phyloP scores from a whole-genome alignment of 2,797 vertebrate species.

The Pseudomugil tenellus region DNA sequence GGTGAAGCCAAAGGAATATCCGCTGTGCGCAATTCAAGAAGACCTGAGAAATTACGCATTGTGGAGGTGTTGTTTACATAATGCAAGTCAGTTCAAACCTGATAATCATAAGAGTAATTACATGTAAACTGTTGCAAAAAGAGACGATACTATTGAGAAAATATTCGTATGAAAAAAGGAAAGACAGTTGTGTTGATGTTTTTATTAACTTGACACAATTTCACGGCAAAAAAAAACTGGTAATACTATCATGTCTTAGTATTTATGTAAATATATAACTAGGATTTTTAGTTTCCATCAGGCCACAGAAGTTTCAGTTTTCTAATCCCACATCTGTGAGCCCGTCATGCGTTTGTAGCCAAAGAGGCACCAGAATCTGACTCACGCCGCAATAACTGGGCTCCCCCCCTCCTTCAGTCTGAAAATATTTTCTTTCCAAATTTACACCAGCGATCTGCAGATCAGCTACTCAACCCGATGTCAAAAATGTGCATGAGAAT shows the following conservation, averaged over 20 bases:
- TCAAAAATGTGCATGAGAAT: neutral
- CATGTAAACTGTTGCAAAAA: too few species aligned
- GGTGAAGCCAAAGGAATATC: conserved; percentile 22
- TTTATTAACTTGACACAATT: neutral
- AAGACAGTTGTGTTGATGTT: too few species aligned
- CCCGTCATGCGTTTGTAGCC: conserved; percentile 46
- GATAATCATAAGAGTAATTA: too few species aligned
- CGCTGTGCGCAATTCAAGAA: neutral
- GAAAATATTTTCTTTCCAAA: conserved; percentile 48
- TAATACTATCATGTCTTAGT: neutral
- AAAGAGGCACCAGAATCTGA: conserved; percentile 61
- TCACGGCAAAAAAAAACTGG: neutral
- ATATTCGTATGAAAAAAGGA: neutral
- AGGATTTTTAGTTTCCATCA: conserved; percentile 23
- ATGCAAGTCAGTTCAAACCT: neutral
- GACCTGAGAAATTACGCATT: neutral
- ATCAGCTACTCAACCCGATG: conserved; percentile 1
- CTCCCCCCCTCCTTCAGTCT: conserved; percentile 47
- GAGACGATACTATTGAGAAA: neutral
- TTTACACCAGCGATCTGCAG: conserved; percentile 38
- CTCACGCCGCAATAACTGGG: conserved; percentile 64
- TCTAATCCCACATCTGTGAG: conserved; percentile 32
- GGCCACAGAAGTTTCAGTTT: conserved; percentile 11
- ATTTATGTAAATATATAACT: neutral
- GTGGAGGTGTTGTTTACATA: neutral